Conservation (phyloP, 2,888 invertebrate species). For the Caenorhabditis afra region DNA sequence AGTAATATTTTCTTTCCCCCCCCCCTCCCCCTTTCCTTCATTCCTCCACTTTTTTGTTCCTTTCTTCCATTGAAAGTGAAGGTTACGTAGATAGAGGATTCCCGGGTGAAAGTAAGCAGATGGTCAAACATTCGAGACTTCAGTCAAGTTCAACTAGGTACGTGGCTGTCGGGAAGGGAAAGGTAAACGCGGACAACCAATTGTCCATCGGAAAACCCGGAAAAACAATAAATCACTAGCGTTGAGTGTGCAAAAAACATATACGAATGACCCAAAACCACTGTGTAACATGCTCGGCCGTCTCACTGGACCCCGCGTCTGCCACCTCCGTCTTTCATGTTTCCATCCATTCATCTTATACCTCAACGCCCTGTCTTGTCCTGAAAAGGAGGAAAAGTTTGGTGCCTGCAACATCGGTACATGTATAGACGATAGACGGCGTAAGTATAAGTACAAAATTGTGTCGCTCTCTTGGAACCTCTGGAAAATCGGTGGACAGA, state of each 20-base stretch:
- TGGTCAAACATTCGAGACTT: constrained; percentile 20
- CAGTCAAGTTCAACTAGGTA: background rate
- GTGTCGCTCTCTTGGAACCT: constrained; percentile 4
- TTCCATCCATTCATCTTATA: constrained; percentile 14
- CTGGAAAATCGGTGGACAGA: background rate
- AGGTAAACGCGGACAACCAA: no score
- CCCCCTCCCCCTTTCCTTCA: no score
- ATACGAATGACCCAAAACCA: constrained; percentile 51
- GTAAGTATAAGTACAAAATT: constrained; percentile 20
- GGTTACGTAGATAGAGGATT: constrained; percentile 22
- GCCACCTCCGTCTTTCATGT: background rate
- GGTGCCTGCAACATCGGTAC: no score
- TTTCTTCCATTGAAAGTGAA: constrained; percentile 7
- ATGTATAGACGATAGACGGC: no score
- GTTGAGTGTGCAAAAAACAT: constrained; percentile 19
- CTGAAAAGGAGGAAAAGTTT: constrained; percentile 11
- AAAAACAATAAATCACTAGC: constrained; percentile 25
- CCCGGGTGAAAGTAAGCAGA: constrained; percentile 15
- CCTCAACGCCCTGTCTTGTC: background rate
- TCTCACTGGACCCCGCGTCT: background rate
- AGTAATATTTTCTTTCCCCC: constrained; percentile 22
- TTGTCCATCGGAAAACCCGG: background rate
- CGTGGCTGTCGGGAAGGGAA: background rate
- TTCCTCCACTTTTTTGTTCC: constrained; percentile 2
- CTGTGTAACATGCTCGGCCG: constrained; percentile 40